These are phyloP conservation scores for Nephrocerus scutellatus DNA, from an alignment of 2,888 invertebrate genomes.

Conservation along the genomic window DNA sequence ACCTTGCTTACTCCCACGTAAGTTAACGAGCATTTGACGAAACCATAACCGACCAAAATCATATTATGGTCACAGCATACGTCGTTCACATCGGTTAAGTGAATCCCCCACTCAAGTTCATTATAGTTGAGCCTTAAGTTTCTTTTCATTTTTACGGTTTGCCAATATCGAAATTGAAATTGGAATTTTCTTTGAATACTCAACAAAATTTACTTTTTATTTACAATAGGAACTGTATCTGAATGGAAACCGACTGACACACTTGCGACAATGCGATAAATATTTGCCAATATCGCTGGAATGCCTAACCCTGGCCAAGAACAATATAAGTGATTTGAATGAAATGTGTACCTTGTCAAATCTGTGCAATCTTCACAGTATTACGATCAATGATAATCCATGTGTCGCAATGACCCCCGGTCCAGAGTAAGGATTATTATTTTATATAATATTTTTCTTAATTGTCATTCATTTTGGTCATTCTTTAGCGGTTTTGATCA, in stretches of 20 bases:
- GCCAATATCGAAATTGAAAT: too few species aligned
- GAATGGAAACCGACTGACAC: constrained; percentile 78
- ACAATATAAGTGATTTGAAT: constrained; percentile 76
- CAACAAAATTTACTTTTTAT: too few species aligned
- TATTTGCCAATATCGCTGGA: constrained; percentile 71
- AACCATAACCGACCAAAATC: too few species aligned
- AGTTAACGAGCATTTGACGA: too few species aligned
- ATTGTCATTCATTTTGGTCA: background rate
- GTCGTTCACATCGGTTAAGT: too few species aligned
- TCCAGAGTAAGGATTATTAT: constrained; percentile 55
- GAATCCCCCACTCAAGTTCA: too few species aligned
- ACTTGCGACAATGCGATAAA: constrained; percentile 73
- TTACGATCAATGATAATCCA: constrained; percentile 82
- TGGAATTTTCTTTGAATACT: too few species aligned
- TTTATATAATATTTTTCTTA: too few species aligned
- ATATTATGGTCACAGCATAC: too few species aligned
- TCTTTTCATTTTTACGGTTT: too few species aligned
- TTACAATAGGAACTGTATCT: constrained; percentile 76
- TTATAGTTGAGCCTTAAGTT: too few species aligned
- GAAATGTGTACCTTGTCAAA: constrained; percentile 77
- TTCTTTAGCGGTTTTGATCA: constrained; percentile 75
- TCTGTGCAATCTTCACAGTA: constrained; percentile 66
- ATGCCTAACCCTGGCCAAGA: constrained; percentile 71
- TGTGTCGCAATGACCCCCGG: constrained; percentile 73
- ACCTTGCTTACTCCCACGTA: too few species aligned